These are phyloP conservation scores for Bubo scandiacus DNA, from an alignment of 2,113 vertebrate species.

Conservation along the genomic window DNA sequence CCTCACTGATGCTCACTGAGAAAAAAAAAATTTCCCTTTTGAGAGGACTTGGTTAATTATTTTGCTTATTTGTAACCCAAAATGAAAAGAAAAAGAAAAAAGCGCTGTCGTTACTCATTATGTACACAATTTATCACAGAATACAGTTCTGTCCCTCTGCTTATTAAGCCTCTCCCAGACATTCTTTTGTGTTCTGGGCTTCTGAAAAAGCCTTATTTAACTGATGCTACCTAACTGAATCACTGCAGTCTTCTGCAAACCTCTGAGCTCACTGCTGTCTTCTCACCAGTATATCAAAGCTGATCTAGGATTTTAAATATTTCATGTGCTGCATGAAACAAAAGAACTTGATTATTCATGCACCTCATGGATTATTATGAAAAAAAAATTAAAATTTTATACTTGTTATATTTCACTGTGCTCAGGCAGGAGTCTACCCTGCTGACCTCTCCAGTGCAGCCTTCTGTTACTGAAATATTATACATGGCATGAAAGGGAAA, in stretches of 20 bases:
- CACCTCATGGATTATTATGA: not conserved
- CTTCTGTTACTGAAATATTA: not conserved
- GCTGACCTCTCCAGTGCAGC: not conserved
- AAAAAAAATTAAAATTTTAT: not conserved
- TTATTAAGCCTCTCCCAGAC: constrained; percentile 50
- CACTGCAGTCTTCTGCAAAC: not conserved
- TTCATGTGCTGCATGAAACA: not conserved
- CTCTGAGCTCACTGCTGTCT: not conserved
- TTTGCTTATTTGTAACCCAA: constrained; percentile 49
- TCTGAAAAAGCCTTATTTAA: constrained; percentile 33
- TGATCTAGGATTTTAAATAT: not conserved
- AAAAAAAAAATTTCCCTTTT: not conserved
- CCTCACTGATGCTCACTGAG: constrained; percentile 19
- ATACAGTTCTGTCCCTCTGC: not conserved
- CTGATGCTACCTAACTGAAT: not conserved
- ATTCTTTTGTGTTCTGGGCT: constrained; percentile 46
- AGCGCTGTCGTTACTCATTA: constrained; percentile 51
- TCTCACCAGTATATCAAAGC: not conserved
- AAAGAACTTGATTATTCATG: not conserved
- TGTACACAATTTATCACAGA: constrained; percentile 47
- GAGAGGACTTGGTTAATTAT: constrained; percentile 50
- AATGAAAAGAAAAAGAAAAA: constrained; percentile 56
- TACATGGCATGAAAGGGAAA: not conserved
- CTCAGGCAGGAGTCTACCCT: not conserved
- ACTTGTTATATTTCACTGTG: not conserved